phyloP scores from a whole-genome alignment of 2,888 invertebrate genomes.

The Zootermopsis nevadensis region DNA sequence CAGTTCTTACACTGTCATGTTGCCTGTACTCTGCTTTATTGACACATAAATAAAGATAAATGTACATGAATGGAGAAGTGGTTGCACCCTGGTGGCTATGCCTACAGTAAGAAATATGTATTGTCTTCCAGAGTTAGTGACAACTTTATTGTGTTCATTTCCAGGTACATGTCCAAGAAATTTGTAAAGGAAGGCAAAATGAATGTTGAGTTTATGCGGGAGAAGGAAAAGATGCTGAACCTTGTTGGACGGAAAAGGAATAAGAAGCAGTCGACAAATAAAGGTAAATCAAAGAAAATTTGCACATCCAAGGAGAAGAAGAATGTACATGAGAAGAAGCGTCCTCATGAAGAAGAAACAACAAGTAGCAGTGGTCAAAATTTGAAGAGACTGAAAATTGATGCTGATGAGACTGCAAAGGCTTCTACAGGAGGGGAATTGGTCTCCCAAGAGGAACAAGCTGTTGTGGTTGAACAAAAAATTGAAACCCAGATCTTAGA shows the following conservation, averaged over 20 bases:
- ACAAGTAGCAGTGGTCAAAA: not conserved
- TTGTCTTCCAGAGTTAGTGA: too few species aligned
- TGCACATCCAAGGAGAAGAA: not conserved
- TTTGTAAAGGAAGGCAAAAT: slow-evolving; percentile 52
- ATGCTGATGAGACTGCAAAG: not conserved
- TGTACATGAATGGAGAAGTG: too few species aligned
- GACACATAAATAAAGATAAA: too few species aligned
- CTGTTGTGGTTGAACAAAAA: not conserved
- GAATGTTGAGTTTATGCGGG: slow-evolving; percentile 51
- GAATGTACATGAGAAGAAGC: not conserved
- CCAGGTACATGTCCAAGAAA: slow-evolving; percentile 52
- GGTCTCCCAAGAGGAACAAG: not conserved
- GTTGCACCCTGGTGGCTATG: too few species aligned
- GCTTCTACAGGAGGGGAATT: not conserved
- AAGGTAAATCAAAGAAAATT: not conserved
- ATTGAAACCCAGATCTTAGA: slow-evolving; percentile 16
- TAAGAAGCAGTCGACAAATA: not conserved
- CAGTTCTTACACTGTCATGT: too few species aligned
- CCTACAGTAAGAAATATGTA: too few species aligned
- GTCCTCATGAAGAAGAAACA: not conserved
- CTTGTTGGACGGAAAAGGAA: slow-evolving; percentile 38
- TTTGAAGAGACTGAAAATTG: not conserved
- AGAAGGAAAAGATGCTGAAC: slow-evolving; percentile 54
- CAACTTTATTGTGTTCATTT: not conserved
- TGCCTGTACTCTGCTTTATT: too few species aligned